Evolutionary conservation across 1,140 invertebrate species (phyloP).

Genomic region (Heterodera schachtii): DNA sequence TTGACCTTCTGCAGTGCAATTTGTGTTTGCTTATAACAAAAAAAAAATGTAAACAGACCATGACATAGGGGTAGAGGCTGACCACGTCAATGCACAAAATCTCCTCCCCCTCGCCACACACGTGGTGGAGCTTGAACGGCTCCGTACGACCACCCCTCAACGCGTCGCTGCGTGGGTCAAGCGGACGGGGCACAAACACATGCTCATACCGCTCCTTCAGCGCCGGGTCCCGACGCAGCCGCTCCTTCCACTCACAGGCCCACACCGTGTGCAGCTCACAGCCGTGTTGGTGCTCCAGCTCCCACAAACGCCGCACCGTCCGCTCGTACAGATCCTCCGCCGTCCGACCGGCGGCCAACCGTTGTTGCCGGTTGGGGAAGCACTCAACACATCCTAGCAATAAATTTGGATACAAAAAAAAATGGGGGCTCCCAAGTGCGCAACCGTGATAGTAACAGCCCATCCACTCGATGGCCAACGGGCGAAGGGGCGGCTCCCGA

Average conservation of each 20-base stretch:
- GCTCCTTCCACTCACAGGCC: background rate
- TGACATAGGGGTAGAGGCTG: no score
- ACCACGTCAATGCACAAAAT: no score
- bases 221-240: background rate
- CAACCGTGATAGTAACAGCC: conserved; percentile 21
- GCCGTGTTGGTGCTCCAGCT: conserved; percentile 3
- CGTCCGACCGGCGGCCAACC: conserved; percentile 11
- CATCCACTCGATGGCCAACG: conserved; percentile 25
- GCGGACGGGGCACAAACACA: background rate
- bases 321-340: conserved; percentile 18
- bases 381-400: conserved; percentile 3
- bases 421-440: background rate
- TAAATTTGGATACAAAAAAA: conserved; percentile 1
- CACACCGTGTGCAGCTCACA: conserved; percentile 15
- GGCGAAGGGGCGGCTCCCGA: conserved; percentile 3
- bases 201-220: background rate
- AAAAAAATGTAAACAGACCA: no score
- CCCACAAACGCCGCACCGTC: conserved; percentile 3
- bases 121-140: no score
- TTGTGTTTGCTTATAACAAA: no score
- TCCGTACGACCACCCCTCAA: no score
- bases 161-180: background rate
- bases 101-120: no score
- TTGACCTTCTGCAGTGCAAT: background rate
- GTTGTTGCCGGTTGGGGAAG: conserved; percentile 6